Evolutionary conservation across 2,888 invertebrate species (phyloP).

Genomic region (Stictocephala bisonia): DNA sequence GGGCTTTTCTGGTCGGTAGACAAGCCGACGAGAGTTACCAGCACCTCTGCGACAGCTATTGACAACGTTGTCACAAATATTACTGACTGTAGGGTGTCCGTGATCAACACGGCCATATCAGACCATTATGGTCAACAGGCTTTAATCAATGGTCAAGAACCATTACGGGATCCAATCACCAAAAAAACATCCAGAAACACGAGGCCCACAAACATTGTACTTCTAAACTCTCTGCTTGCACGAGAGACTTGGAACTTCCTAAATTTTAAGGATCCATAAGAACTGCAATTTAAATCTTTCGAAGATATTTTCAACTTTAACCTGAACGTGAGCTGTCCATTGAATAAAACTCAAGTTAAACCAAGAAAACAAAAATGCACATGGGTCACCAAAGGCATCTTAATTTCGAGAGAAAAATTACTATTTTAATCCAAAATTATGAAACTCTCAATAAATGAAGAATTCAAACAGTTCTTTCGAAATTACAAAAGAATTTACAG

Average conservation of each 20-base stretch:
- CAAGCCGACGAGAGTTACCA: not conserved
- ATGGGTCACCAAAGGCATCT: not conserved
- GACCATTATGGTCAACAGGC: not conserved
- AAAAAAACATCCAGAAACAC: not conserved
- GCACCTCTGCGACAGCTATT: not conserved
- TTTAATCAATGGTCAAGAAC: not conserved
- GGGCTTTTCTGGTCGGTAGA: not conserved
- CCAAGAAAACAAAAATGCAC: not conserved
- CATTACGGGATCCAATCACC: not conserved
- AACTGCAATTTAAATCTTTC: not conserved
- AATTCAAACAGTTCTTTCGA: not conserved
- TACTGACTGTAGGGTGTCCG: not conserved
- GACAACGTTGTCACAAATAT: not conserved
- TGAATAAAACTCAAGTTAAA: not conserved
- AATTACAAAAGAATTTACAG: conserved; percentile 6
- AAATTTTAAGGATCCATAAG: not conserved
- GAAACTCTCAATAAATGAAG: not conserved
- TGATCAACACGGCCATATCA: not conserved
- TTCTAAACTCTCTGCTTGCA: not conserved
- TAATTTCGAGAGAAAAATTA: not conserved
- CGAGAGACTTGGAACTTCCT: not conserved
- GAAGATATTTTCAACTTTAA: not conserved
- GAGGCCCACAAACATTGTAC: not conserved
- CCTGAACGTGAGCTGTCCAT: not conserved
- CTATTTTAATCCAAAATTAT: not conserved